These are phyloP conservation scores for Tachyglossus aculeatus DNA, from an alignment of 2,797 vertebrate genomes.

Conservation along the genomic window DNA sequence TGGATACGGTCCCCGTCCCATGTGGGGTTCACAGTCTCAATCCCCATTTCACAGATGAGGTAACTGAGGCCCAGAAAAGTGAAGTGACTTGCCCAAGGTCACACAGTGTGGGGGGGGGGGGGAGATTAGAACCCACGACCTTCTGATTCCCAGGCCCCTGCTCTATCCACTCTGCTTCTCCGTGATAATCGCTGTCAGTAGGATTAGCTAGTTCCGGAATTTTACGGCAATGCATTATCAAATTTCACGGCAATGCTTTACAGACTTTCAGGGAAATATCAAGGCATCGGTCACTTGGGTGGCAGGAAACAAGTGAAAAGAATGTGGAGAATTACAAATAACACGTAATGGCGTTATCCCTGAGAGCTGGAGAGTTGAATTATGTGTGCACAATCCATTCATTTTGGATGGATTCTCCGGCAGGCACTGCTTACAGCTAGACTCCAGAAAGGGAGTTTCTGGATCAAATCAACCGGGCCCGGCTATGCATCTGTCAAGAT, in stretches of 20 bases:
- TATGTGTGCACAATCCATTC: conserved; percentile 22
- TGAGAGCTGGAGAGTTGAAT: conserved; percentile 45
- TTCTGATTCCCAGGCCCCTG: too few species aligned
- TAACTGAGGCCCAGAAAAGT: too few species aligned
- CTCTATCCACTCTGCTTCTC: too few species aligned
- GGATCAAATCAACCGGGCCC: conserved; percentile 29
- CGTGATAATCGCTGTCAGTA: conserved; percentile 36
- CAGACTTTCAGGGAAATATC: conserved; percentile 41
- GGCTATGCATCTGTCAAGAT: too few species aligned
- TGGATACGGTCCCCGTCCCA: too few species aligned
- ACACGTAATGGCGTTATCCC: conserved; percentile 39
- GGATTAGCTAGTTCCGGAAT: conserved; percentile 39
- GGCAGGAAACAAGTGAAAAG: conserved; percentile 35
- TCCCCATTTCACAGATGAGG: too few species aligned
- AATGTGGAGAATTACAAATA: conserved; percentile 56
- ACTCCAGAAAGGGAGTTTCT: conserved; percentile 29
- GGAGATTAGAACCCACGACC: too few species aligned
- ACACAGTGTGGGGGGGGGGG: too few species aligned
- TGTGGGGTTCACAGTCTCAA: too few species aligned
- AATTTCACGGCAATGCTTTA: conserved; percentile 37
- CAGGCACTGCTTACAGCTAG: conserved; percentile 32
- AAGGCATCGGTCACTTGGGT: conserved; percentile 41
- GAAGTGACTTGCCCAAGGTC: too few species aligned
- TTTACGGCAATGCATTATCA: conserved; percentile 41
- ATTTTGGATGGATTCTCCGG: conserved; percentile 19